These are phyloP conservation scores for Heteronetta atricapilla DNA, from an alignment of 2,113 vertebrate species.

Conservation along the genomic window DNA sequence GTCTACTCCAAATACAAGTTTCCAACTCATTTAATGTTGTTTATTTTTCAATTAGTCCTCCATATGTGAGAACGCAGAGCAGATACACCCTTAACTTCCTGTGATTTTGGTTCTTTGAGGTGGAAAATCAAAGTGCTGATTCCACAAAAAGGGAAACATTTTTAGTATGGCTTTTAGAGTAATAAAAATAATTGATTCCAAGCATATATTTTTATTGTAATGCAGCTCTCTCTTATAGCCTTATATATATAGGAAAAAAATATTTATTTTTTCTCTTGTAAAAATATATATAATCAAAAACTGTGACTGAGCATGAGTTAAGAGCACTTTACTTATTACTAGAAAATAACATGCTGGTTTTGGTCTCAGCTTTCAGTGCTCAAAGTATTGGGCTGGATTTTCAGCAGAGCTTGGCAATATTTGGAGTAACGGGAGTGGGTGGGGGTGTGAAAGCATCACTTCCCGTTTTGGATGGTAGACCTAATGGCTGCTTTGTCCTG, in stretches of 20 bases:
- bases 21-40: not conserved
- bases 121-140: not conserved
- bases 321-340: not conserved
- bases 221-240: not conserved
- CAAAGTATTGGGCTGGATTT: not conserved
- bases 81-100: constrained; percentile 8
- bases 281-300: not conserved
- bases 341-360: not conserved
- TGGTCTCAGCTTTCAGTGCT: not conserved
- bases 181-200: not conserved
- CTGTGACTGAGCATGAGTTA: not conserved
- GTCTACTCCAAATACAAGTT: not conserved
- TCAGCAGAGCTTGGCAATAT: not conserved
- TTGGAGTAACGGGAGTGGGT: not conserved
- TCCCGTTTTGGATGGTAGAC: not conserved
- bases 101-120: constrained; percentile 3
- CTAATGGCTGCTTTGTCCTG: not conserved
- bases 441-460: not conserved
- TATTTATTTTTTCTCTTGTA: not conserved
- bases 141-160: not conserved
- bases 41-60: not conserved
- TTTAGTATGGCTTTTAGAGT: not conserved
- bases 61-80: not conserved
- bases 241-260: not conserved
- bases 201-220: not conserved